Conservation (phyloP, 2,113 vertebrate genomes). For the Hippocampus guttulatus region DNA sequence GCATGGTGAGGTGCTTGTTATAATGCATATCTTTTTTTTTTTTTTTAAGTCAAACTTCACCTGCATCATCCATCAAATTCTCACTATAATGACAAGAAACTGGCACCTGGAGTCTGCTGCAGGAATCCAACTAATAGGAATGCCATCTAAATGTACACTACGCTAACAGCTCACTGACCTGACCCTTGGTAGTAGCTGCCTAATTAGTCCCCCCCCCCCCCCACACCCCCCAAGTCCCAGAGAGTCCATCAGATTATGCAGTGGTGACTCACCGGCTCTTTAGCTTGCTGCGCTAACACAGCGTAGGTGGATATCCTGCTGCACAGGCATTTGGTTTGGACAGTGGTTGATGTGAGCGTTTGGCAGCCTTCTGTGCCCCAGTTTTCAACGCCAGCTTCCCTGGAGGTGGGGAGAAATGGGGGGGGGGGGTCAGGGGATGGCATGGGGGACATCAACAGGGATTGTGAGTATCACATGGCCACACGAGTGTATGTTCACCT, state of each 20-base stretch:
- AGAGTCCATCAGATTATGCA: slow-evolving; percentile 27
- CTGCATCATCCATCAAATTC: background rate
- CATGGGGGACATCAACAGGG: slow-evolving; percentile 39
- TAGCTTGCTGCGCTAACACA: slow-evolving; percentile 90
- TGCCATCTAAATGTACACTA: slow-evolving; percentile 5
- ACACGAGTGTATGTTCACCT: background rate
- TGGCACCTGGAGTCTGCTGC: slow-evolving; percentile 10
- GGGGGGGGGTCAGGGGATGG: slow-evolving; percentile 6
- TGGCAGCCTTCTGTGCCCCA: slow-evolving; percentile 96
- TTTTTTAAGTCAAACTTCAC: background rate
- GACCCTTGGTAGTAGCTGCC: slow-evolving; percentile 13
- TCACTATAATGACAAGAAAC: slow-evolving; percentile 6
- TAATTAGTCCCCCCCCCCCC: background rate
- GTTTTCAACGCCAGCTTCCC: slow-evolving; percentile 88
- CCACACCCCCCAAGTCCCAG: slow-evolving; percentile 2
- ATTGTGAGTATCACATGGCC: slow-evolving; percentile 31
- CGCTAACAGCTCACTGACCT: slow-evolving; percentile 31
- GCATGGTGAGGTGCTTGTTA: background rate
- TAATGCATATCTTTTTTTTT: no score
- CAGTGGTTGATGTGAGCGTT: slow-evolving; percentile 84
- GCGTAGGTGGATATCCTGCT: slow-evolving; percentile 92
- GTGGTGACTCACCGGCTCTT: slow-evolving; percentile 83
- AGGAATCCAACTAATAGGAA: slow-evolving; percentile 17
- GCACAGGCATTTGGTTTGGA: slow-evolving; percentile 96
- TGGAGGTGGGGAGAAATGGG: slow-evolving; percentile 68